Percentiles rank a stretch among this genome's conserved stretches.
Conservation (phyloP, 2,888 invertebrate species). For the Chrysomela aeneicollis region DNA sequence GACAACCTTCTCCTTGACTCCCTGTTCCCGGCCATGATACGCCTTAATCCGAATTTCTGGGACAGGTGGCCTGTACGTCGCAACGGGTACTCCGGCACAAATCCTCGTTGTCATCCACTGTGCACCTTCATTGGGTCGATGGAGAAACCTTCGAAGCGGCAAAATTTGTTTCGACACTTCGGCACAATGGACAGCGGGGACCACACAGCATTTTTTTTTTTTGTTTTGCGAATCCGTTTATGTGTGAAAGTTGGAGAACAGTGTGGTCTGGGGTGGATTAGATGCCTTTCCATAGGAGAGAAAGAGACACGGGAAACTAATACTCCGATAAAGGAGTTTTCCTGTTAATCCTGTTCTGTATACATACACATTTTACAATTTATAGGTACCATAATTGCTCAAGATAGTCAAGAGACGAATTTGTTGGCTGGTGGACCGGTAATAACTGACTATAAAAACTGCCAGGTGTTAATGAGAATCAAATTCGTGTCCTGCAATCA, state of each 20-base stretch:
- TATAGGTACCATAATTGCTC: too few relatives aligned
- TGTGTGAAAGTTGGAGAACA: constrained; percentile 13
- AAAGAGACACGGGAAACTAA: too few relatives aligned
- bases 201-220: constrained; percentile 40
- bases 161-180: constrained; percentile 53
- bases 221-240: constrained; percentile 20
- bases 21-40: constrained; percentile 37
- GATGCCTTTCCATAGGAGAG: background rate
- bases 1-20: background rate
- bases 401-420: too few relatives aligned
- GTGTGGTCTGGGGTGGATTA: background rate
- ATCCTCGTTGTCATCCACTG: constrained; percentile 40
- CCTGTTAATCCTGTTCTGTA: too few relatives aligned
- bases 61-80: constrained; percentile 48
- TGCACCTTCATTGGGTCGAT: constrained; percentile 38
- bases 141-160: constrained; percentile 47
- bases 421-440: too few relatives aligned
- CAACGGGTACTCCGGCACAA: constrained; percentile 23
- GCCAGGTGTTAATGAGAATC: too few relatives aligned
- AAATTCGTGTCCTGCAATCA: too few relatives aligned
- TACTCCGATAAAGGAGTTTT: too few relatives aligned
- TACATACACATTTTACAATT: too few relatives aligned
- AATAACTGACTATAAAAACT: too few relatives aligned
- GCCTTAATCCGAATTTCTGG: constrained; percentile 44
- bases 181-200: constrained; percentile 44